Evolutionary conservation across 2,797 vertebrate species (phyloP).

Genomic region (Gymnothorax javanicus): DNA sequence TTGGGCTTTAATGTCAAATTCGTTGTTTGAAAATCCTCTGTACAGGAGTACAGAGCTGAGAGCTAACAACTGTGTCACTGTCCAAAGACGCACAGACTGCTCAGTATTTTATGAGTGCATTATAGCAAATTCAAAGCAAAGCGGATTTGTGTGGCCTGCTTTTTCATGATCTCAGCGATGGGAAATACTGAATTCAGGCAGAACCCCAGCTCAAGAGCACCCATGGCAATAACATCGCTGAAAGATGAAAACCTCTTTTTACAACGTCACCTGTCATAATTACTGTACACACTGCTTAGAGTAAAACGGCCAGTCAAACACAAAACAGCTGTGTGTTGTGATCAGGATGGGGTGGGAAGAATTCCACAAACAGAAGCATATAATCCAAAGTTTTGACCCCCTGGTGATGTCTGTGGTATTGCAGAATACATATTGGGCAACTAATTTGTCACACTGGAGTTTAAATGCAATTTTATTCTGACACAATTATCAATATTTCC

Average conservation of each 20-base stretch:
- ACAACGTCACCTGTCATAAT: not conserved
- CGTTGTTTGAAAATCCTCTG: too few species aligned
- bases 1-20: too few species aligned
- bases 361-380: not conserved
- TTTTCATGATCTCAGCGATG: not conserved
- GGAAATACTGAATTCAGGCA: not conserved
- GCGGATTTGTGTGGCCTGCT: not conserved
- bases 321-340: not conserved
- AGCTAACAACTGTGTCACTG: too few species aligned
- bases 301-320: not conserved
- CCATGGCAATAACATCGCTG: not conserved
- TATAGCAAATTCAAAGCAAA: not conserved
- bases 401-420: not conserved
- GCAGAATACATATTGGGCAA: not conserved
- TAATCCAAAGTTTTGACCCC: not conserved
- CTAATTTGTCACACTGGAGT: not conserved
- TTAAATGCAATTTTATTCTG: not conserved
- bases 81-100: too few species aligned
- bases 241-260: not conserved
- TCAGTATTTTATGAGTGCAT: not conserved
- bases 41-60: too few species aligned
- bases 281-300: not conserved
- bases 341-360: not conserved
- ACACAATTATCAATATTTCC: constrained; percentile 5
- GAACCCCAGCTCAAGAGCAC: not conserved